Evolutionary conservation across 2,888 invertebrate species (phyloP).

Genomic region (Aphrophora alni): DNA sequence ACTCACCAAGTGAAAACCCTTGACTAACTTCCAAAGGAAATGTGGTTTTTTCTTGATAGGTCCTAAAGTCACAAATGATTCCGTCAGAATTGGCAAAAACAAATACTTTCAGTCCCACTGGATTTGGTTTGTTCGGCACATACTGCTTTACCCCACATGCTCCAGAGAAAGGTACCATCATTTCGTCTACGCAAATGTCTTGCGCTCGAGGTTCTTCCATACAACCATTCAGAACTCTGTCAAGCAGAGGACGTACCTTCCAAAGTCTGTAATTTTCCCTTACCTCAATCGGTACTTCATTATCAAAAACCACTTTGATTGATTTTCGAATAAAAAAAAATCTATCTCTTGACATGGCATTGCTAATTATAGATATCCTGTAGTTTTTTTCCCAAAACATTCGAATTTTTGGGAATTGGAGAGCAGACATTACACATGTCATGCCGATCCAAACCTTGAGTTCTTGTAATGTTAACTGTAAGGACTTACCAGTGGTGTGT

Average conservation of each 20-base stretch:
- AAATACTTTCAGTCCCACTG: no score
- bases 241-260: conserved; percentile 22
- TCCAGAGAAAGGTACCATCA: conserved; percentile 29
- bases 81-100: conserved; percentile 29
- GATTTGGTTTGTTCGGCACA: no score
- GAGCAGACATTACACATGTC: conserved; percentile 15
- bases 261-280: conserved; percentile 23
- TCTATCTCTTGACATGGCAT: conserved; percentile 32
- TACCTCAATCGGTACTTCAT: conserved; percentile 23
- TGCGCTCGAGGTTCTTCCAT: conserved; percentile 17
- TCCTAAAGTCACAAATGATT: conserved; percentile 26
- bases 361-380: conserved; percentile 18
- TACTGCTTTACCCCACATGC: conserved; percentile 26
- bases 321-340: conserved; percentile 28
- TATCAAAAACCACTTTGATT: conserved; percentile 29
- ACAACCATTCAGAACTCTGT: conserved; percentile 19
- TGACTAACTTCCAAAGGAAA: conserved; percentile 7
- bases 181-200: no score
- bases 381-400: conserved; percentile 36
- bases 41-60: conserved; percentile 19
- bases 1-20: not conserved
- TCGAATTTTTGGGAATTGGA: conserved; percentile 27
- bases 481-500: not conserved
- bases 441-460: conserved; percentile 26
- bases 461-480: conserved; percentile 14